A percentile compares a stretch with the other conserved stretches of the same genome.
Conservation (phyloP, 2,113 vertebrate genomes). For the Amblyopsis rosae region DNA sequence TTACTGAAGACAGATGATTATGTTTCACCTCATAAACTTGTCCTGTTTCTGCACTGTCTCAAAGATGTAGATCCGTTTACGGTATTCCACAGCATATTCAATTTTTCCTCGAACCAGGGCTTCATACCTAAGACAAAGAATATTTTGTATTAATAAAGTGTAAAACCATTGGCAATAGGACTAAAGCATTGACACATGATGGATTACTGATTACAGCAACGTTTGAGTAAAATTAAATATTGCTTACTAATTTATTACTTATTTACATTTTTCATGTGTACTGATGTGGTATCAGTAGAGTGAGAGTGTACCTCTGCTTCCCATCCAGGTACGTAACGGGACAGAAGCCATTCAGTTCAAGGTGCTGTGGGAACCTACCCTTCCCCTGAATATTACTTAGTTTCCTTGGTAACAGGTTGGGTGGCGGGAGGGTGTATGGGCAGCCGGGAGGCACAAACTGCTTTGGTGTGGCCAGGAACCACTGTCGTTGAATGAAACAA, state of each 20-base stretch:
- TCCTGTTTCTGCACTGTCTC: constrained; percentile 84
- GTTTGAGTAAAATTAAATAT: too few species aligned
- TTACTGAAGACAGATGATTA: background rate
- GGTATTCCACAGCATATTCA: constrained; percentile 84
- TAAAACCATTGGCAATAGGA: too few species aligned
- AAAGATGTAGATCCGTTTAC: constrained; percentile 83
- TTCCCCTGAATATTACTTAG: constrained; percentile 81
- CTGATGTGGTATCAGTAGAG: background rate
- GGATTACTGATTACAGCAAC: too few species aligned
- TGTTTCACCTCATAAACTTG: constrained; percentile 85
- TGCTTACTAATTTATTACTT: too few species aligned
- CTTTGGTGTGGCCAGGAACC: constrained; percentile 84
- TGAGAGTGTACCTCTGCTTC: constrained; percentile 80
- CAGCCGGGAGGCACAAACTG: constrained; percentile 83
- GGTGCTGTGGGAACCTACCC: constrained; percentile 79
- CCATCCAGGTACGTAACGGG: constrained; percentile 91
- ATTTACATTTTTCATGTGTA: background rate
- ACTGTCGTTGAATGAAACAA: constrained; percentile 71
- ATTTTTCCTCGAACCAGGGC: constrained; percentile 83
- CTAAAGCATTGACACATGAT: too few species aligned
- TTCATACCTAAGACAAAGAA: constrained; percentile 82
- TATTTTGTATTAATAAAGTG: background rate
- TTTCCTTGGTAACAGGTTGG: constrained; percentile 80
- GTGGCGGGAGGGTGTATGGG: constrained; percentile 78
- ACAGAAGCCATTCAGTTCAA: constrained; percentile 90